phyloP scores from a whole-genome alignment of 2,888 invertebrate genomes.

The Patella pellucida region DNA sequence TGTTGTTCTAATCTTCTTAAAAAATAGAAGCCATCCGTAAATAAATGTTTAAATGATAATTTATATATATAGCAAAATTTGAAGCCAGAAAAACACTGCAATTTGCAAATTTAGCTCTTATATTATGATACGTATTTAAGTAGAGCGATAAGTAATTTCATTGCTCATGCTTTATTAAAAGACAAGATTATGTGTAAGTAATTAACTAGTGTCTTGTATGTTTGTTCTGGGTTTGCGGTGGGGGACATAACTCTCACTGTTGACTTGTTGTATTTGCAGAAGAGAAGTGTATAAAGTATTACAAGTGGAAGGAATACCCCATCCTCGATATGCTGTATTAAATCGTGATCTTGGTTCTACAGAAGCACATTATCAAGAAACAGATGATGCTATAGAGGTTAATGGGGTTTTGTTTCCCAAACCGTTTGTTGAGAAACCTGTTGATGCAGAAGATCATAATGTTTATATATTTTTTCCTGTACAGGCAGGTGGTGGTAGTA shows the following conservation, averaged over 20 bases:
- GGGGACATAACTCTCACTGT: background rate
- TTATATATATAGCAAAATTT: no score
- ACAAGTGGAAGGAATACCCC: slow-evolving; percentile 94
- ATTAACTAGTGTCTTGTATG: no score
- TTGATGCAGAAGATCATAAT: slow-evolving; percentile 99
- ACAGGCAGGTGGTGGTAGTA: slow-evolving; percentile 96
- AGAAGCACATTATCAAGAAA: slow-evolving; percentile 75
- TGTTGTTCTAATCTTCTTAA: no score
- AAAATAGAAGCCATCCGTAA: no score
- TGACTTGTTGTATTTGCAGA: slow-evolving; percentile 72
- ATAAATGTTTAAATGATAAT: no score
- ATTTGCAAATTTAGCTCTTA: no score
- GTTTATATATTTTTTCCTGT: slow-evolving; percentile 99
- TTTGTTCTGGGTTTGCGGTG: no score
- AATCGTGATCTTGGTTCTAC: slow-evolving; percentile 80
- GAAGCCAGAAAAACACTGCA: no score
- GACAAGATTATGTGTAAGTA: no score
- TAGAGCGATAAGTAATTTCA: no score
- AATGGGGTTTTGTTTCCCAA: slow-evolving; percentile 93
- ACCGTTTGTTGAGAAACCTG: slow-evolving; percentile 99
- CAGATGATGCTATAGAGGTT: slow-evolving; percentile 97
- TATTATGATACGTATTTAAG: no score
- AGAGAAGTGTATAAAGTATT: slow-evolving; percentile 95
- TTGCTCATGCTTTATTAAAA: no score
- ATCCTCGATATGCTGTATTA: slow-evolving; percentile 96